Evolutionary conservation across 2,888 invertebrate genomes (phyloP).

Genomic region (Calameuta idolon): DNA sequence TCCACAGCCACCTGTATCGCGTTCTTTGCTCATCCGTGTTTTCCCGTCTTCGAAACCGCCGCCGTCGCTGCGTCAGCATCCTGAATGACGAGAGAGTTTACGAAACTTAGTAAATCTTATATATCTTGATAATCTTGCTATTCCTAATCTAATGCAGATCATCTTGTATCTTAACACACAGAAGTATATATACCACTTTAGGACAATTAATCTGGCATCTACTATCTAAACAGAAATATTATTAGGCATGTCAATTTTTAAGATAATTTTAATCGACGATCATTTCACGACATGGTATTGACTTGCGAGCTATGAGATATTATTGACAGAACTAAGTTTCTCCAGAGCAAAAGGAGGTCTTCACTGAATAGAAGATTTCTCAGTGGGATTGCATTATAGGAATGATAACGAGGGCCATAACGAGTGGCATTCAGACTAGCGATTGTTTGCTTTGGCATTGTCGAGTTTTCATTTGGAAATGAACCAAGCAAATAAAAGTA

Average conservation of each 20-base stretch:
- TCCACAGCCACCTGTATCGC: slow-evolving; percentile 50
- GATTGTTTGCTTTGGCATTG: slow-evolving; percentile 1
- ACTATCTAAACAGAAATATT: neutral
- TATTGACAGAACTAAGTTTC: neutral
- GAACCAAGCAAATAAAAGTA: slow-evolving; percentile 5
- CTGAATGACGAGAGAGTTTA: neutral
- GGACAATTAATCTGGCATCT: neutral
- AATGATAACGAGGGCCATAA: neutral
- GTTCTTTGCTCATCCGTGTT: slow-evolving; percentile 17
- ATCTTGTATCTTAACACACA: neutral
- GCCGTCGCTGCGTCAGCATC: neutral
- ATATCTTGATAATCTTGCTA: neutral
- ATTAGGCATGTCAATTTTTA: neutral
- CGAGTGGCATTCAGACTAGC: neutral
- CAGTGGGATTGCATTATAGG: neutral
- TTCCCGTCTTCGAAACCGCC: neutral
- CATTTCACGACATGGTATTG: too few relatives aligned
- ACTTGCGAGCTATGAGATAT: neutral
- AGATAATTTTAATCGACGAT: neutral
- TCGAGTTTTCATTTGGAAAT: slow-evolving; percentile 3
- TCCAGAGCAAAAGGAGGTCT: neutral
- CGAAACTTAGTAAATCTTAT: neutral
- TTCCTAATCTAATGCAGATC: neutral
- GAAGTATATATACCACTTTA: neutral
- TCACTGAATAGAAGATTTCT: neutral